Percentiles rank a stretch among this genome's conserved stretches.
Evolutionary conservation across 2,797 vertebrate genomes (phyloP).

Genomic region (Microctenopoma steveboyesi): DNA sequence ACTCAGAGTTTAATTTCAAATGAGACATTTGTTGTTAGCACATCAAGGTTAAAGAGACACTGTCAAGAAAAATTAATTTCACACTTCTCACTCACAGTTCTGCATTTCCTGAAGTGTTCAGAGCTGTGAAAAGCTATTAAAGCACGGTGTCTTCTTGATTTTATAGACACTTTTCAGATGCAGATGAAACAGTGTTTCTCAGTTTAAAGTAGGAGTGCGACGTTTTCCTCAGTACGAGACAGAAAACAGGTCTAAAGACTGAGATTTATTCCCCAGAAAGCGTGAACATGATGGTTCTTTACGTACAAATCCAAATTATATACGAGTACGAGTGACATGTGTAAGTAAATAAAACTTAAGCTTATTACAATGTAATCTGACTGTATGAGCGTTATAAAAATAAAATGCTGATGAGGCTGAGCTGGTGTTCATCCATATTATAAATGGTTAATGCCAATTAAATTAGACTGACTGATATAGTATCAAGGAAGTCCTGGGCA

Average conservation of each 20-base stretch:
- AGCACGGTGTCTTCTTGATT: conserved; percentile 21
- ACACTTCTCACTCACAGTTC: conserved; percentile 34
- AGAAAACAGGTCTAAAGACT: conserved; percentile 22
- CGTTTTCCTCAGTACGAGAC: conserved; percentile 18
- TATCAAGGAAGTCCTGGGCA: too few relatives aligned
- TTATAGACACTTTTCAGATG: conserved; percentile 28
- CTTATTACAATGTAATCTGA: too few relatives aligned
- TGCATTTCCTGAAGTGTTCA: conserved; percentile 18
- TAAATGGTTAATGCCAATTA: too few relatives aligned
- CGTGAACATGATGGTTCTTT: conserved; percentile 1
- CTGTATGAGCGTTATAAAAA: too few relatives aligned
- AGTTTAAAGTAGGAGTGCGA: conserved; percentile 19
- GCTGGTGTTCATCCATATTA: background rate
- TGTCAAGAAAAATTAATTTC: conserved; percentile 37
- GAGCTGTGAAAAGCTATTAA: conserved; percentile 40
- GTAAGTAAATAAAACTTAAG: too few relatives aligned
- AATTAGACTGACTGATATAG: too few relatives aligned
- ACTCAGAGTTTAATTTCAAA: conserved; percentile 28
- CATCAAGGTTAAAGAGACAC: conserved; percentile 9
- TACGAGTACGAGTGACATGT: too few relatives aligned
- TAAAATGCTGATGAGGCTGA: background rate
- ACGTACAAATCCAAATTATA: too few relatives aligned
- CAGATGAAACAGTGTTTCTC: conserved; percentile 14
- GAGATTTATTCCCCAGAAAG: background rate
- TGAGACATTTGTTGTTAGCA: conserved; percentile 19